A percentile compares a stretch with the other conserved stretches of the same genome.
Evolutionary conservation across 2,888 invertebrate species (phyloP).

Genomic region (Trachelus iudaicus): DNA sequence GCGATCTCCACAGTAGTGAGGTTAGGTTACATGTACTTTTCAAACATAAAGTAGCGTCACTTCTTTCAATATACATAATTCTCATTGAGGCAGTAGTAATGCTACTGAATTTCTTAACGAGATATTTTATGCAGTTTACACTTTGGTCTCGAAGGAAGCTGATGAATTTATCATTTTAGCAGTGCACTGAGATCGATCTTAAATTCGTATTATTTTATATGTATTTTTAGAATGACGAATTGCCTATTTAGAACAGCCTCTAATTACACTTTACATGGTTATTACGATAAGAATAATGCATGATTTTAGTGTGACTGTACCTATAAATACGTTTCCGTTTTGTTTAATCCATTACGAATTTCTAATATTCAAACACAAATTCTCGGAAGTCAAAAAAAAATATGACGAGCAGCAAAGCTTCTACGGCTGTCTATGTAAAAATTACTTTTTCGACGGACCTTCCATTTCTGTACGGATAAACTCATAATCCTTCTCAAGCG

Average conservation of each 20-base stretch:
- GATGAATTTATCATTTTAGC: neutral
- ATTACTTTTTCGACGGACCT: neutral
- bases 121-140: neutral
- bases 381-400: neutral
- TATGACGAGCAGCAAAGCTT: neutral
- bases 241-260: neutral
- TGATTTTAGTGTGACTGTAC: neutral
- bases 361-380: neutral
- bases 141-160: neutral
- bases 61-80: neutral
- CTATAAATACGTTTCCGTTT: too few species aligned
- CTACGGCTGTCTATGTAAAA: neutral
- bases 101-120: neutral
- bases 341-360: neutral
- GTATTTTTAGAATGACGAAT: neutral
- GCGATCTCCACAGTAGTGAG: neutral
- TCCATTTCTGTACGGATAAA: neutral
- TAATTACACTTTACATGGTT: neutral
- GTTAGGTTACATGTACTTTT: neutral
- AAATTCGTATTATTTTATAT: neutral
- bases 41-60: neutral
- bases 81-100: neutral
- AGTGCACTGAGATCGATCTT: neutral
- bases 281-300: neutral
- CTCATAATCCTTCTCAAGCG: neutral